Evolutionary conservation across 2,888 invertebrate species (phyloP).

Genomic region (Lepidocyrtoides sp.): DNA sequence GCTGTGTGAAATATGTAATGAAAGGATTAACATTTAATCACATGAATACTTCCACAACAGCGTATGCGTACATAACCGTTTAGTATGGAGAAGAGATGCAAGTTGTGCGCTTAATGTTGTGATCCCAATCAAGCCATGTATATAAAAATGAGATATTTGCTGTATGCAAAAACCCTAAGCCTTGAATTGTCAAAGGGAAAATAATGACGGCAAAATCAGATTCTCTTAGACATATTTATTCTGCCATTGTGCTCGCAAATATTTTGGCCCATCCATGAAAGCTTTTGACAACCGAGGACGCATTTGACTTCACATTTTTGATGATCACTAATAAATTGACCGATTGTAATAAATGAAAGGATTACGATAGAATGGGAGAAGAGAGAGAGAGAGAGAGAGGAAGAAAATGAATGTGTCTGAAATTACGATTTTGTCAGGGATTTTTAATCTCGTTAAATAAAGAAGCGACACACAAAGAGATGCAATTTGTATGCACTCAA

Average conservation of each 20-base stretch:
- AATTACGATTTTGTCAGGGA: constrained; percentile 38
- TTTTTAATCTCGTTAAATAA: constrained; percentile 23
- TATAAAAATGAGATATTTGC: constrained; percentile 27
- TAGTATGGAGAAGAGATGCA: too few species aligned
- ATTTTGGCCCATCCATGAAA: constrained; percentile 45
- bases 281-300: constrained; percentile 76
- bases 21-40: constrained; percentile 37
- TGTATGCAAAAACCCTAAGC: constrained; percentile 32
- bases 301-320: constrained; percentile 4
- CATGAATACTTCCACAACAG: background rate
- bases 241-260: constrained; percentile 44
- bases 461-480: constrained; percentile 19
- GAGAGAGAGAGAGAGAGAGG: background rate
- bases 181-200: constrained; percentile 79
- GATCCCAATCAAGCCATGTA: constrained; percentile 57
- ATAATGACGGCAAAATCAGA: constrained; percentile 52
- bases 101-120: too few species aligned
- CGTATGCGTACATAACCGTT: background rate
- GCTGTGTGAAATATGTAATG: constrained; percentile 66
- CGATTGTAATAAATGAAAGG: constrained; percentile 57
- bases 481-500: constrained; percentile 29
- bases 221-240: background rate
- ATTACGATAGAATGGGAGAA: background rate
- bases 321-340: constrained; percentile 73
- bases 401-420: constrained; percentile 14